These are phyloP conservation scores for Daktulosphaira vitifoliae DNA, from an alignment of 1,140 invertebrate genomes.

Conservation along the genomic window DNA sequence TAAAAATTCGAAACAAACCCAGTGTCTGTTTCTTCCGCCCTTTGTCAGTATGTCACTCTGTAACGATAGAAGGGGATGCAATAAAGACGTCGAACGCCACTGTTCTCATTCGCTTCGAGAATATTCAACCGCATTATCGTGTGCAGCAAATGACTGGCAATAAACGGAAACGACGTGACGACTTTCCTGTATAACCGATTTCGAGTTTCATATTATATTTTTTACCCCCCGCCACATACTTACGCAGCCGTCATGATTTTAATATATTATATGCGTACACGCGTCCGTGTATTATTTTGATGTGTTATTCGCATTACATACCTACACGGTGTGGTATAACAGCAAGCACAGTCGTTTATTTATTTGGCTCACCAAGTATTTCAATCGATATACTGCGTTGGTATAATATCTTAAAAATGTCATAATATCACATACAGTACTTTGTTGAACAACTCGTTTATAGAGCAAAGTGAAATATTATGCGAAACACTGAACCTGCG, in stretches of 20 bases:
- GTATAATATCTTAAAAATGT: no score
- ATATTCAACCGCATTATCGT: constrained; percentile 22
- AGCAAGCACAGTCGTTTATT: no score
- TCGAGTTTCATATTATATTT: constrained; percentile 10
- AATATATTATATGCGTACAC: not conserved
- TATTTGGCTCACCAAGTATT: no score
- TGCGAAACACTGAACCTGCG: no score
- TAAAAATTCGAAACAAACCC: constrained; percentile 14
- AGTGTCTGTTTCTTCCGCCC: no score
- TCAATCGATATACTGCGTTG: no score
- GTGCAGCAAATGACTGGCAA: constrained; percentile 29
- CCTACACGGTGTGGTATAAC: no score
- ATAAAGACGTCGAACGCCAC: constrained; percentile 25
- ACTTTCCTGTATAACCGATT: constrained; percentile 29
- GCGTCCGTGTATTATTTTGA: not conserved
- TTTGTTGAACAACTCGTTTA: no score
- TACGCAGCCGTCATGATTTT: not conserved
- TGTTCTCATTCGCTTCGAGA: constrained; percentile 3
- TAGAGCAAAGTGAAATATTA: no score
- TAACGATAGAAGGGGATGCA: not conserved
- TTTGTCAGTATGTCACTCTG: no score
- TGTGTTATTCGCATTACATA: no score
- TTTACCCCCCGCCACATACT: not conserved
- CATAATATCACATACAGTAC: no score
- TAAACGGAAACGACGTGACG: constrained; percentile 33